Conservation (phyloP, 2,113 vertebrate genomes). For the Phoxinus phoxinus region DNA sequence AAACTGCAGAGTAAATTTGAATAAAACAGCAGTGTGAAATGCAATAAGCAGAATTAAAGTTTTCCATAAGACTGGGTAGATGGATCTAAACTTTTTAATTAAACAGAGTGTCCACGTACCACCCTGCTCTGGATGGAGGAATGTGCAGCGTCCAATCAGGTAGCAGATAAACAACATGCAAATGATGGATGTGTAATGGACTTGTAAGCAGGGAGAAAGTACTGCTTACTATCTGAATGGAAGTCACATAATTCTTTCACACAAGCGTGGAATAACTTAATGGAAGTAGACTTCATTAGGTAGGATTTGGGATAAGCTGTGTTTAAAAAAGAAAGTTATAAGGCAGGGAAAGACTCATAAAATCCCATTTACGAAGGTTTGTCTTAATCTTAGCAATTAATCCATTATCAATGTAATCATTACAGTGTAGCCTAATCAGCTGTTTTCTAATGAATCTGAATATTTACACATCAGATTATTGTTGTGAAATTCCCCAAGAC, state of each 20-base stretch:
- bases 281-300: constrained; percentile 17
- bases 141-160: constrained; percentile 46
- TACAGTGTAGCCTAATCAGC: not conserved
- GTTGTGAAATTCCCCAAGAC: not conserved
- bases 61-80: constrained; percentile 64
- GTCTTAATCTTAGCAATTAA: not conserved
- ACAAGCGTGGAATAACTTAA: constrained; percentile 15
- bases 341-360: not conserved
- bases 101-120: constrained; percentile 59
- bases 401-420: not conserved
- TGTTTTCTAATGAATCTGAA: not conserved
- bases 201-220: not conserved
- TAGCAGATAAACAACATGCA: constrained; percentile 29
- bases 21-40: constrained; percentile 68
- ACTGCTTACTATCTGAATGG: constrained; percentile 31
- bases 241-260: constrained; percentile 24
- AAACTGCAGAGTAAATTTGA: constrained; percentile 67
- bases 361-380: not conserved
- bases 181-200: not conserved
- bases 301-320: not conserved
- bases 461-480: constrained; percentile 18
- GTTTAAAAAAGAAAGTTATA: constrained; percentile 3
- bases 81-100: constrained; percentile 72
- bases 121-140: constrained; percentile 36
- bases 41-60: constrained; percentile 70